phyloP scores from a whole-genome alignment of 2,888 invertebrate species.

The Copidosoma aretas region DNA sequence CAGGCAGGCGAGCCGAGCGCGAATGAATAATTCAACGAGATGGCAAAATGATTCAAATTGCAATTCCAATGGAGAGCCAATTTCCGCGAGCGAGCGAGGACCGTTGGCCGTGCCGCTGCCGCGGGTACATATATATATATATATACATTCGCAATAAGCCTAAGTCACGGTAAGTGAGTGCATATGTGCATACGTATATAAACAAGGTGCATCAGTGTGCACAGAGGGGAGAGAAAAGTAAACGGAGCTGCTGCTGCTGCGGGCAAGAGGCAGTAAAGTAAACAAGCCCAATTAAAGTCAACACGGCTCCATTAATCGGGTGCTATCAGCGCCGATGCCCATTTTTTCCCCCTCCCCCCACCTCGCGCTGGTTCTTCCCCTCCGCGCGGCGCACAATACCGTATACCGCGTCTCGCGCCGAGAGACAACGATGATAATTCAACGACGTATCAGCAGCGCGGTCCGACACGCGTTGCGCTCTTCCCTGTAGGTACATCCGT shows the following conservation, averaged over 20 bases:
- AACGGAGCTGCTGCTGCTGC: neutral
- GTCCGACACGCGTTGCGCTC: too few species aligned
- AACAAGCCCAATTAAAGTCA: conserved; percentile 35
- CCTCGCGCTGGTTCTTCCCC: too few species aligned
- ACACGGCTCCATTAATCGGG: conserved; percentile 17
- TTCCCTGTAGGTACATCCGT: too few species aligned
- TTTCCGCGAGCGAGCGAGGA: conserved; percentile 5
- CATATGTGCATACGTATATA: too few species aligned
- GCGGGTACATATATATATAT: too few species aligned
- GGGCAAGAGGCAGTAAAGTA: conserved; percentile 23
- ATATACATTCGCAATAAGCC: too few species aligned
- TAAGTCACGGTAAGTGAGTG: too few species aligned
- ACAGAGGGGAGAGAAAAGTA: neutral
- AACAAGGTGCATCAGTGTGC: neutral
- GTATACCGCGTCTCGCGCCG: neutral
- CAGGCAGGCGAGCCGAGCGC: neutral
- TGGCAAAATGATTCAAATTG: conserved; percentile 20
- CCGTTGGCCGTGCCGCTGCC: neutral
- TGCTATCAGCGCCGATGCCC: neutral
- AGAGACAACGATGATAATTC: conserved; percentile 15
- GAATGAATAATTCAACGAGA: conserved; percentile 16
- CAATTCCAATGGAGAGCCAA: conserved; percentile 16
- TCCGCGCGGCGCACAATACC: neutral
- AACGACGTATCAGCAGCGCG: neutral
- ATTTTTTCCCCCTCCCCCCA: neutral